Base-by-base conservation (phyloP, 2,113 vertebrate genomes). In the Rhinolophus sinicus region DNA sequence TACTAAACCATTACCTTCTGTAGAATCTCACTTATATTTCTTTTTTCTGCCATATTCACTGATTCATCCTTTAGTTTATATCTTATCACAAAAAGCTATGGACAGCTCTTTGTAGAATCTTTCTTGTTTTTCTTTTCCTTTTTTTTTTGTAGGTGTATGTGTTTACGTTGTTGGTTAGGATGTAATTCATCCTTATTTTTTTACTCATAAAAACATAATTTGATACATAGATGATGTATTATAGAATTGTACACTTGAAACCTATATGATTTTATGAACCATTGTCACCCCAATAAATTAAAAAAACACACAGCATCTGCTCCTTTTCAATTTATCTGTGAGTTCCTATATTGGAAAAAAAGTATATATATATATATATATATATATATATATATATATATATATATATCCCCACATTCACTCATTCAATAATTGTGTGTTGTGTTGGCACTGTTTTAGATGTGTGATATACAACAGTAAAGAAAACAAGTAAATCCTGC, bases 1-100 rank as follows among this genome's bases (percentile, higher is more conserved):
- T 88, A n/a, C 54, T 56, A 82, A 72, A 73, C 24, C 28, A 85
- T 83, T 95, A 62, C 18, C 26, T 86, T 93, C 88, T 82, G 19
- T 52, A 11, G 90, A 70, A 90, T 77, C 11, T 73, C 58, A 40
- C 19, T 91, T 86, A n/a, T 35, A 40, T 90, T 82, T 92, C 38
- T 81, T 70, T 73, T 62, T 70, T 86, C 26, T 1, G 82, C 50
- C 24, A 64, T 73, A 88, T 85, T 69, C 22, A 40, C 50, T 75
- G 64, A 73, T 8, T 52, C 0, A 33, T 24, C 8, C 58, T 95
- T 96, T 69, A 56, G 9, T 88, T 75, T 92, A 18, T 64, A 84
- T 76, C 62, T 64, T 58, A 40, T 90, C 30, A 69, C 35, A 60
- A 83, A 92, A 72, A 93, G 21, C 21, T 58, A 9, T 44, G 70